Evolutionary conservation across 2,797 vertebrate genomes (phyloP).

Genomic region (Glossophaga mutica): DNA sequence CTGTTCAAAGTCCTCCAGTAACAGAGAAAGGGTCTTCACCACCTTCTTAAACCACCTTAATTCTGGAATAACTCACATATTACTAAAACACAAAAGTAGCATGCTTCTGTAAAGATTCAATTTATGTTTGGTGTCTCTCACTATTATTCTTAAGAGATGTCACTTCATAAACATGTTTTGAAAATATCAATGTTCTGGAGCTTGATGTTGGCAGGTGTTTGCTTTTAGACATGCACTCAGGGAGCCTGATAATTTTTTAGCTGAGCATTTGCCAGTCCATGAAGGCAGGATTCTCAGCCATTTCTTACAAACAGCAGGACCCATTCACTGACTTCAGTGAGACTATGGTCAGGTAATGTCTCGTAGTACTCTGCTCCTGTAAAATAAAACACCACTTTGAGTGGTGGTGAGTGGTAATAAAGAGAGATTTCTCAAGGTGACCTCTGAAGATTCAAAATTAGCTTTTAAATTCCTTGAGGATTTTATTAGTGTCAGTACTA

Average conservation of each 20-base stretch:
- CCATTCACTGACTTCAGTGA: neutral
- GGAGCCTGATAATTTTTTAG: neutral
- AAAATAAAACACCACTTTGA: neutral
- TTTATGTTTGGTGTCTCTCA: neutral
- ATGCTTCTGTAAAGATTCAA: neutral
- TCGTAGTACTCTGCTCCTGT: neutral
- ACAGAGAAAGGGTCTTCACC: neutral
- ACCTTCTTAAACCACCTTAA: neutral
- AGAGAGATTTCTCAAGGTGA: neutral
- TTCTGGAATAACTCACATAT: neutral
- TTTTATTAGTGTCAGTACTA: neutral
- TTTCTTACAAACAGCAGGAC: slow-evolving; percentile 11
- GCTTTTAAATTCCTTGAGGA: neutral
- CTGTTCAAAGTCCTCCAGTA: neutral
- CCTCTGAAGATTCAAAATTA: slow-evolving; percentile 25
- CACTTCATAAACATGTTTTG: neutral
- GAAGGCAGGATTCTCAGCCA: neutral
- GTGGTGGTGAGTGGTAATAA: neutral
- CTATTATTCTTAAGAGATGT: neutral
- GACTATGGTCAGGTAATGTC: neutral
- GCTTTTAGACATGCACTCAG: neutral
- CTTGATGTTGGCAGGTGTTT: neutral
- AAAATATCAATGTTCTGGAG: neutral
- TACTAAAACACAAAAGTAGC: neutral
- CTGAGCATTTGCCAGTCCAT: neutral